Evolutionary conservation across 2,797 vertebrate species (phyloP), one percentile per base, ranked within the genome.

Genomic region (Acipenser oxyrinchus): DNA sequence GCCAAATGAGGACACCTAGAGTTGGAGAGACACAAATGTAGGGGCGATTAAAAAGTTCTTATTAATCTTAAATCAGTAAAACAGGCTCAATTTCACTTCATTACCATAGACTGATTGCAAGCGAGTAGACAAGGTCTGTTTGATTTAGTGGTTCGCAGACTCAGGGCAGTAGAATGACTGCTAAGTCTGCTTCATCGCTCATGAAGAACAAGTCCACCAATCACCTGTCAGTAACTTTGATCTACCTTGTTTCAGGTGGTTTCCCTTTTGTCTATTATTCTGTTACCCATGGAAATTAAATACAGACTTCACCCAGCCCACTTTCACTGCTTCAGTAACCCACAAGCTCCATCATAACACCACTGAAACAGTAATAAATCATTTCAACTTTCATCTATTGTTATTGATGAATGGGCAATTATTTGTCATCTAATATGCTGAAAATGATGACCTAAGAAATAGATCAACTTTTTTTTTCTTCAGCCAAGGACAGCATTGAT

Each of bases 321-420:
- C n/a, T 69, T 59, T 81, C 81, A 85, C 81, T 83, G 89, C 91
- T 88, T 79, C 84, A 88, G 82, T 91, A 89, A 90, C 89, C 90
- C 72, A 6, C 70, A 83, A 74, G 82, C 89, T 93, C 90, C 86
- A 88, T 93, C 92, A 90, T 83, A 89, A 82, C 83, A 57, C 80
- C 80, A 73, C 78, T 77, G 84, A 78, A 87, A 91, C 84, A 83
- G 93, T 90, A 89, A 97, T 99, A 97, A 98, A 97, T 99, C 96
- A 99, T 92, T 93, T 90, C 91, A 93, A 84, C 92, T 94, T 92
- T 94, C 95, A 94, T 95, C 93, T 92, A 93, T 93, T 93, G 93
- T 95, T 96, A 96, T 95, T 98, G 94, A 99, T 96, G 93, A 97
- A 96, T 87, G 91, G 89, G 92, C 93, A 94, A 94, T 96, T 97